Evolutionary conservation across 2,888 invertebrate genomes (phyloP), one percentile per base, ranked within the genome.

Genomic region (Fragum sueziense): DNA sequence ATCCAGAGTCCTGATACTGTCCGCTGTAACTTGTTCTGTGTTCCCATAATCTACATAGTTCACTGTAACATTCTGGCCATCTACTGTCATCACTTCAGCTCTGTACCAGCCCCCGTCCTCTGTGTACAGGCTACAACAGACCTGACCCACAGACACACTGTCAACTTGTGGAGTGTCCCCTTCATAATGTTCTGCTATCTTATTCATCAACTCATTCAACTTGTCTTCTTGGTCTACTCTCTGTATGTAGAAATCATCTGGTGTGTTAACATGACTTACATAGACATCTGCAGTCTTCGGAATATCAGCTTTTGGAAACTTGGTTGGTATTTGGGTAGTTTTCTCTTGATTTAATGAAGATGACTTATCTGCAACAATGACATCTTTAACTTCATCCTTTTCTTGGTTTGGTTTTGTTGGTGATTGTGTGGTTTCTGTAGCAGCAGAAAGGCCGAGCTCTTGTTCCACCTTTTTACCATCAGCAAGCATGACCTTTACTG

Each of bases 1-100:
- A n/a, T 17, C 17, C 17, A 17, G 25, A 4, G 4, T 82, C 47
- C 90, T 86, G 25, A 93, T 76, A 27, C 87, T 84, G 0, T 86
- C 72, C n/a, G 80, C 74, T 4, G 84, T 61, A 17, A 91, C 87
- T 6, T 70, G 74, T 70, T 91, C 91, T 20, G 85, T 82, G 76
- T 92, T 91, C 4, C 93, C 93, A 86, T 91, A 91, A 76, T 93
- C 93, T 7, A 93, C 85, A 76, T 89, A 92, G 41, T 85, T 76
- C 22, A 92, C 89, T 75, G 82, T 70, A 31, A 76, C 78, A 20
- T 69, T 75, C 0, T 80, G 77, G 29, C 79, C 69, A 9, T 82
- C 67, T 29, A 61, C 72, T n/a, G 74, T 71, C 17, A 80, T 3
- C 1, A 90, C 79, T 27, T 72, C 67, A 0, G 86, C 90, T 11